Evolutionary conservation across 2,113 vertebrate species (phyloP).

Genomic region (Pantherophis guttatus): DNA sequence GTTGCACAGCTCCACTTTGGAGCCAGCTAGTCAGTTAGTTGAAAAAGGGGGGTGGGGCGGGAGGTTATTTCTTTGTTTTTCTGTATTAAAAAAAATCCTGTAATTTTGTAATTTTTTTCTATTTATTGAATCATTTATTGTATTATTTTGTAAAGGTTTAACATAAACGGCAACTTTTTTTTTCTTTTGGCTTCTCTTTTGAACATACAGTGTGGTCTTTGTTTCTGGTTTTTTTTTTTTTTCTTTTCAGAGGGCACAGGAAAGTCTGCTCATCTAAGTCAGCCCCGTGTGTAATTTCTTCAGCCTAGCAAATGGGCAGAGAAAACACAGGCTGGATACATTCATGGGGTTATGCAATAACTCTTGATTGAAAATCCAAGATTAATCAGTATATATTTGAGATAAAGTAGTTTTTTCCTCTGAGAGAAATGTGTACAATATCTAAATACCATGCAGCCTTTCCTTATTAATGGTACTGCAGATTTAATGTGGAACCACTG

Average conservation of each 20-base stretch:
- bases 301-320: not conserved
- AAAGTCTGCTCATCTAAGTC: not conserved
- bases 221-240: not conserved
- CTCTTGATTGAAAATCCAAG: not conserved
- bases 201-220: not conserved
- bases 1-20: constrained; percentile 33
- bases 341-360: not conserved
- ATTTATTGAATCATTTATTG: constrained; percentile 64
- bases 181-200: not conserved
- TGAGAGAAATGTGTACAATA: not conserved
- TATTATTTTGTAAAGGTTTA: constrained; percentile 47
- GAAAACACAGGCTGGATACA: not conserved
- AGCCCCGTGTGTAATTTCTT: not conserved
- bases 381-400: not conserved
- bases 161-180: constrained; percentile 25
- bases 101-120: constrained; percentile 66
- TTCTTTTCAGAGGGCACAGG: not conserved
- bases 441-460: not conserved
- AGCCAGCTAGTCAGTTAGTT: constrained; percentile 24
- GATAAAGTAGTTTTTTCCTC: not conserved
- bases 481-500: not conserved
- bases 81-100: constrained; percentile 48
- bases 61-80: constrained; percentile 26
- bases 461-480: not conserved
- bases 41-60: not conserved